phyloP scores from a whole-genome alignment of 2,888 invertebrate species.

The Leptinotarsa tumamoca region DNA sequence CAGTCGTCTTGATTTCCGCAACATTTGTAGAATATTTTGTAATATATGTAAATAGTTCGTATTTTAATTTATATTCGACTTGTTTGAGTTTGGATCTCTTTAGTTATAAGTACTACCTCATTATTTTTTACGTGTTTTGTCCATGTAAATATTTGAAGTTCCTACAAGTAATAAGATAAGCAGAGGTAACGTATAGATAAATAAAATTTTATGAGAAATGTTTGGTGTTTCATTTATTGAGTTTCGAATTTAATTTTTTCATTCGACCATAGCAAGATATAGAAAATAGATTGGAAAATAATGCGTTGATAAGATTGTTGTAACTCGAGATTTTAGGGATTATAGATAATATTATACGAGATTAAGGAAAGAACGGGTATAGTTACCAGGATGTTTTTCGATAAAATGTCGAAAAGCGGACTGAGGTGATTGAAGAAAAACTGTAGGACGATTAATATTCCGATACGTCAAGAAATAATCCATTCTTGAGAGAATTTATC shows the following conservation, averaged over 20 bases:
- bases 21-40: slow-evolving; percentile 34
- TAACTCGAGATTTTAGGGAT: slow-evolving; percentile 4
- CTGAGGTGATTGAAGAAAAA: too few relatives aligned
- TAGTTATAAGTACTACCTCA: slow-evolving; percentile 56
- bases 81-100: slow-evolving; percentile 45
- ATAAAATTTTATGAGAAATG: slow-evolving; percentile 46
- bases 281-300: neutral
- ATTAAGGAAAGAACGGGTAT: neutral
- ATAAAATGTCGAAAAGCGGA: neutral
- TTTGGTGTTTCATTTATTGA: slow-evolving; percentile 30
- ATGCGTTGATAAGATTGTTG: neutral
- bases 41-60: slow-evolving; percentile 39
- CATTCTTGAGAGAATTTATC: neutral
- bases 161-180: slow-evolving; percentile 52
- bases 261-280: neutral
- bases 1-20: slow-evolving; percentile 1
- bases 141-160: slow-evolving; percentile 61
- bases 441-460: too few relatives aligned
- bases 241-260: neutral
- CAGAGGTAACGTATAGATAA: slow-evolving; percentile 37
- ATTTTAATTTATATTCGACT: slow-evolving; percentile 30
- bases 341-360: neutral
- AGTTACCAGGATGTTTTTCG: neutral
- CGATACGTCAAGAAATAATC: neutral
- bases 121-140: slow-evolving; percentile 51